Evolutionary conservation across 2,113 vertebrate species (phyloP).

Genomic region (Thymallus thymallus): DNA sequence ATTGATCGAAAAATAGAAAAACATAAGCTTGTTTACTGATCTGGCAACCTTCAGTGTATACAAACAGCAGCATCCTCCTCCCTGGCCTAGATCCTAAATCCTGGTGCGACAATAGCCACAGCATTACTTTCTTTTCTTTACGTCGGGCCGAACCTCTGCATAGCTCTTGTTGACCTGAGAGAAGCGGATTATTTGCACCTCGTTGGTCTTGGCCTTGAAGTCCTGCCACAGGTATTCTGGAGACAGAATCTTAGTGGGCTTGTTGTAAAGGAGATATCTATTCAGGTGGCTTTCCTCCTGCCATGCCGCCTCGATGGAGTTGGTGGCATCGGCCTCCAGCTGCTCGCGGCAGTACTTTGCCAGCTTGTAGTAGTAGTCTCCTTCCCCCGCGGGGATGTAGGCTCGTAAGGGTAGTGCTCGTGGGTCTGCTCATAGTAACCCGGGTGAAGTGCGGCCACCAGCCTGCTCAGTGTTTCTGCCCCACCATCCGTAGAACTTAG

Average conservation of each 20-base stretch:
- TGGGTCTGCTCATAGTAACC: slow-evolving; percentile 48
- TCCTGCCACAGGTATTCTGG: slow-evolving; percentile 79
- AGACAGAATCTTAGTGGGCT: slow-evolving; percentile 77
- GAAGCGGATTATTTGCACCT: slow-evolving; percentile 66
- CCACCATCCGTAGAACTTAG: slow-evolving; percentile 55
- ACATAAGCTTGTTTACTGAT: no score
- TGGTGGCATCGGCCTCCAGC: not conserved
- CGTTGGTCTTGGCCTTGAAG: slow-evolving; percentile 50
- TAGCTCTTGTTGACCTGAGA: slow-evolving; percentile 65
- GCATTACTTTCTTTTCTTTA: no score
- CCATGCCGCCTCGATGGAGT: not conserved
- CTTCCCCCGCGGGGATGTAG: slow-evolving; percentile 38
- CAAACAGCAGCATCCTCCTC: no score
- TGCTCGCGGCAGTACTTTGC: not conserved
- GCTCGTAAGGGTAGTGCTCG: slow-evolving; percentile 59
- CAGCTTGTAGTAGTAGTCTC: slow-evolving; percentile 4
- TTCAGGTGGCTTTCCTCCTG: slow-evolving; percentile 8
- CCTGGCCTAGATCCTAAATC: no score
- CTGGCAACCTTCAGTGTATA: no score
- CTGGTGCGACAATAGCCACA: no score
- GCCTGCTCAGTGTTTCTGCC: slow-evolving; percentile 63
- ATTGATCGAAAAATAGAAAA: no score
- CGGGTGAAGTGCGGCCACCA: slow-evolving; percentile 64
- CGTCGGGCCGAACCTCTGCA: slow-evolving; percentile 28
- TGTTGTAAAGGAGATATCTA: slow-evolving; percentile 69